phyloP scores from a whole-genome alignment of 2,888 invertebrate species.

The Volucella inanis region DNA sequence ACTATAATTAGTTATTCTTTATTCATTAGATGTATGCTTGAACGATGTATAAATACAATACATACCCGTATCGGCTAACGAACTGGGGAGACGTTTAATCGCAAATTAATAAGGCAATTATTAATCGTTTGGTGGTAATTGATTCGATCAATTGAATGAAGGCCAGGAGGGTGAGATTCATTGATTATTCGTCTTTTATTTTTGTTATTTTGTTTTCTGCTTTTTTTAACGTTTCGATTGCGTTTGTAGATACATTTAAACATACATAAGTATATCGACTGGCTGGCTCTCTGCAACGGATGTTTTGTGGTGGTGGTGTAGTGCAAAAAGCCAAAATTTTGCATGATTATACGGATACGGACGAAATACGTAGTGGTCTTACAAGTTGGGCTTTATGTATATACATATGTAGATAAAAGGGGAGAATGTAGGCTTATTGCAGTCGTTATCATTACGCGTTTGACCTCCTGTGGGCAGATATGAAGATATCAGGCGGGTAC shows the following conservation, averaged over 20 bases:
- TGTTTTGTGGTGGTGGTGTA: conserved; percentile 4
- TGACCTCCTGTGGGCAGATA: conserved; percentile 36
- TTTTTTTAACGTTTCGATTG: too few species aligned
- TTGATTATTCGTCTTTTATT: conserved; percentile 34
- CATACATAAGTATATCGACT: too few species aligned
- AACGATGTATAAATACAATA: background rate
- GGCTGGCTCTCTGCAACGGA: too few species aligned
- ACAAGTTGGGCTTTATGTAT: background rate
- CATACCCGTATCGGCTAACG: conserved; percentile 12
- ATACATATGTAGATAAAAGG: conserved; percentile 25
- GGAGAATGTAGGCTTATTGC: conserved; percentile 25
- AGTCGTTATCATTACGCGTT: conserved; percentile 34
- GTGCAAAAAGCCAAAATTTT: conserved; percentile 17
- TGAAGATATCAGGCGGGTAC: conserved; percentile 21
- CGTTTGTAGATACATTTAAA: too few species aligned
- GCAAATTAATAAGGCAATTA: conserved; percentile 64
- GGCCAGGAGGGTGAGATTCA: conserved; percentile 20
- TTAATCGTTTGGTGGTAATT: conserved; percentile 59
- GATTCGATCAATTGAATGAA: conserved; percentile 35
- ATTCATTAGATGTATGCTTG: background rate
- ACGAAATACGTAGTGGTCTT: background rate
- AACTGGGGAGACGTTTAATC: conserved; percentile 26
- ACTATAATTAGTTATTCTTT: too few species aligned
- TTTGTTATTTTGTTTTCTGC: conserved; percentile 11
- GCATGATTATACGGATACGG: conserved; percentile 14